Base-by-base conservation (phyloP, 2,113 vertebrate genomes). In the Nestor notabilis region DNA sequence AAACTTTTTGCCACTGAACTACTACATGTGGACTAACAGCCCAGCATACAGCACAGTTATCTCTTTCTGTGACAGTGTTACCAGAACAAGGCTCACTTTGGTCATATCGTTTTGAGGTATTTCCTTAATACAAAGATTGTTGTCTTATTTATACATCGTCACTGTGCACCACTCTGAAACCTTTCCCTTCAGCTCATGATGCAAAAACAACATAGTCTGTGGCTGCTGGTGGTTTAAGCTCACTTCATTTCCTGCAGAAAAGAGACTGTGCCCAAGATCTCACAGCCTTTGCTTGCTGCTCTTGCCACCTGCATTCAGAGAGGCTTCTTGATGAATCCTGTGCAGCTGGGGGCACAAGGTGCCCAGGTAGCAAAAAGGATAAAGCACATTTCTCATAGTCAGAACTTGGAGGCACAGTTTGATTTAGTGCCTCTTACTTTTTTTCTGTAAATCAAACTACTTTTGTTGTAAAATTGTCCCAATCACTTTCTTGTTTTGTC, bases 401-500 rank as follows among this genome's bases (percentile, higher is more conserved):
- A 39, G 69, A 92, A 86, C 69, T 28, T 49, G 81, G 71, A 92
- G 75, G 31, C 50, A 65, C 37, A n/a, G 29, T 43, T 44, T 86
- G 46, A 49, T 66, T 43, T 27, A 27, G 15, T 56, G 44, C 55
- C 43, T 82, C 27, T 66, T 70, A 13, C 50, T 29, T 28, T 41
- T 20, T 60, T 77, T 20, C 72, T 66, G 39, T 49, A 69, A 85
- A 69, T 70, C 23, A 6, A 21, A 11, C 35, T 76, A 43, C 35
- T 95, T 25, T 93, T 27, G 0, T 55, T 58, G 63, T 77, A 85
- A 96, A 85, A 75, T 27, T 89, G 44, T 64, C 50, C 80, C 63
- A 81, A 71, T 87, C 21, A 39, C 70, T 74, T 75, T 87, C 43
- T 86, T 82, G n/a, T 80, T 95, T 92, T 97, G 39, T 96, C 90